These are phyloP conservation scores for Phoxinus phoxinus DNA, from an alignment of 2,113 vertebrate species.

Conservation along the genomic window DNA sequence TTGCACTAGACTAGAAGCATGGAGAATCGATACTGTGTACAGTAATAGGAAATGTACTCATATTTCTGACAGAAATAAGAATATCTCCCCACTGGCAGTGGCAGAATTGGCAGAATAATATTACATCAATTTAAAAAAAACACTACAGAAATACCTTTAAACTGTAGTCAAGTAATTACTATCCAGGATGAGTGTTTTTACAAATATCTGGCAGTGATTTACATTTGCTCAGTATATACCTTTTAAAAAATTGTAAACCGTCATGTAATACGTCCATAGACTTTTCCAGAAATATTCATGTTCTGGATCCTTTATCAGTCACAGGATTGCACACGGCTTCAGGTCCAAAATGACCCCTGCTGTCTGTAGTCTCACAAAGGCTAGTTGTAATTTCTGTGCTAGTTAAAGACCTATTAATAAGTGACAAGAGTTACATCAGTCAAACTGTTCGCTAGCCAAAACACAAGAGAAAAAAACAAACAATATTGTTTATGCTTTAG, in stretches of 20 bases:
- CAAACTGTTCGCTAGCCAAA: neutral
- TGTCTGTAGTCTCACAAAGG: conserved; percentile 17
- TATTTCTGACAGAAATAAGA: conserved; percentile 14
- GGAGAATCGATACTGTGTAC: neutral
- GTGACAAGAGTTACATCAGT: conserved; percentile 20
- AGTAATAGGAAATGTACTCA: conserved; percentile 10
- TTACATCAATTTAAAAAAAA: conserved; percentile 22
- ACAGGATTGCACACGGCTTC: conserved; percentile 21
- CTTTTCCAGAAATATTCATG: conserved; percentile 1
- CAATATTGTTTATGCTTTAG: neutral
- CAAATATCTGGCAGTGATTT: conserved; percentile 36
- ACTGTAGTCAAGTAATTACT: conserved; percentile 12
- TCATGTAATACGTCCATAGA: neutral
- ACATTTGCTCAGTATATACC: conserved; percentile 1
- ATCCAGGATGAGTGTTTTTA: conserved; percentile 24
- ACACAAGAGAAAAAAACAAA: conserved; percentile 5
- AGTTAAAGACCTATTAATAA: conserved; percentile 31
- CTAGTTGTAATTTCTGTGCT: conserved; percentile 27
- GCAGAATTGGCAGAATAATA: conserved; percentile 5
- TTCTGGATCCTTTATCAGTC: conserved; percentile 32
- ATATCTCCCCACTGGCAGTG: conserved; percentile 33
- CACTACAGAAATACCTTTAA: conserved; percentile 2
- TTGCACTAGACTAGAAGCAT: conserved; percentile 3
- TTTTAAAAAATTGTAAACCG: conserved; percentile 26
- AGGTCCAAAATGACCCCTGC: conserved; percentile 37